Conservation (phyloP, 2,888 invertebrate species). For the Tridacna gigas region DNA sequence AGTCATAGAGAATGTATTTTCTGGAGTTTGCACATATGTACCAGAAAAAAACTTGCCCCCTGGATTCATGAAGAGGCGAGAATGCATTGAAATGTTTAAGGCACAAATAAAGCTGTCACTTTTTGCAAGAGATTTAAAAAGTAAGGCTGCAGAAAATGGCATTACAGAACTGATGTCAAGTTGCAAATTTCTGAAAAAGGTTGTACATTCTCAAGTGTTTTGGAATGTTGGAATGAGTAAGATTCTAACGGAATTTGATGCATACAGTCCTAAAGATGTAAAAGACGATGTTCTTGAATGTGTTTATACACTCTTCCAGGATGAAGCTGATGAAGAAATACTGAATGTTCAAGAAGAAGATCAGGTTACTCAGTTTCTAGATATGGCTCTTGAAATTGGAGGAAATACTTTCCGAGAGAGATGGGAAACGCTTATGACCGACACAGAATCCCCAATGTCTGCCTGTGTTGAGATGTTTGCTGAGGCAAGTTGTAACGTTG, state of each 20-base stretch:
- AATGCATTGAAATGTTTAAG: neutral
- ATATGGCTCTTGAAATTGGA: neutral
- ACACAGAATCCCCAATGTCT: constrained; percentile 4
- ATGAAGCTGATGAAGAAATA: neutral
- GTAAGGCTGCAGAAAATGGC: no score
- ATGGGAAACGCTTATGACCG: neutral
- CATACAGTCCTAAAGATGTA: neutral
- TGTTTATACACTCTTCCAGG: neutral
- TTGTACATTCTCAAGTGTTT: constrained; percentile 29
- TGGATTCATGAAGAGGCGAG: neutral
- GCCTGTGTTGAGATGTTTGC: constrained; percentile 34
- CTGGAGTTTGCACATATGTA: neutral
- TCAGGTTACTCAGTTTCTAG: neutral
- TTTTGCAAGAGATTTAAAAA: neutral
- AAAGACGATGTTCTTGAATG: neutral
- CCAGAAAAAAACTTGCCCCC: neutral
- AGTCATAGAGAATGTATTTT: neutral
- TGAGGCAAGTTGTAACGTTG: constrained; percentile 17
- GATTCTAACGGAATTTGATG: neutral
- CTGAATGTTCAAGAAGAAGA: neutral
- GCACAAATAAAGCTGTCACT: neutral
- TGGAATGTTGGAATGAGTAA: constrained; percentile 33
- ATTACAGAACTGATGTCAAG: neutral
- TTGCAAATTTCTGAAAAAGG: neutral
- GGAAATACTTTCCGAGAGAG: neutral